A percentile compares a stretch with the other conserved stretches of the same genome.
These are phyloP conservation scores for Sebastes schlegelii DNA, from an alignment of 2,113 vertebrate genomes.

Conservation along the genomic window DNA sequence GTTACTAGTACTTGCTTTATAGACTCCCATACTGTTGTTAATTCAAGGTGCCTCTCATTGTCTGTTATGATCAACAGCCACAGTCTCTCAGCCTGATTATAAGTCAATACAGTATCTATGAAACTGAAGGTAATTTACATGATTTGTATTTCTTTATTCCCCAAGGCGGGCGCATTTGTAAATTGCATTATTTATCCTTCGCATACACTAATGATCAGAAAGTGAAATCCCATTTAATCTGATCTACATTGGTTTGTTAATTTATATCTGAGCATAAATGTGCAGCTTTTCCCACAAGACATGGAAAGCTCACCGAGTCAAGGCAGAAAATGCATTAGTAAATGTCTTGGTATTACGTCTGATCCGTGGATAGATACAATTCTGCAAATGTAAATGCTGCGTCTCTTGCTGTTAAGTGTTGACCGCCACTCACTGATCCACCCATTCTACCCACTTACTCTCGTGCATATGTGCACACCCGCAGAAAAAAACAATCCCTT, in stretches of 20 bases:
- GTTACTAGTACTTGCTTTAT: neutral
- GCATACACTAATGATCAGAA: neutral
- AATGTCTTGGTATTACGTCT: slow-evolving; percentile 1
- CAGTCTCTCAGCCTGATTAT: neutral
- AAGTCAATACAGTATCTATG: neutral
- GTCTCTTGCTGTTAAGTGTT: neutral
- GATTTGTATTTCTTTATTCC: neutral
- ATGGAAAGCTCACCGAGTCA: neutral
- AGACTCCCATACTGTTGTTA: neutral
- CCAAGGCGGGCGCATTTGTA: neutral
- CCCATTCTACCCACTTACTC: neutral
- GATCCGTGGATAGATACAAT: slow-evolving; percentile 22
- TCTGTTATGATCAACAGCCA: neutral
- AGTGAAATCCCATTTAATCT: neutral
- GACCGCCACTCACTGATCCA: slow-evolving; percentile 13
- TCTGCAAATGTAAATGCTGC: slow-evolving; percentile 16
- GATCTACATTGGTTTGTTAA: neutral
- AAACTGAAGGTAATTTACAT: neutral
- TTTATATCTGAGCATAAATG: neutral
- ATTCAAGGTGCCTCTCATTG: neutral
- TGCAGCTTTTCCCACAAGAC: neutral
- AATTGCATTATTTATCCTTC: neutral
- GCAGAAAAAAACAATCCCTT: neutral
- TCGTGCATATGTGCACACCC: neutral
- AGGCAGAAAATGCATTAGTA: neutral